Conservation (phyloP, 2,113 vertebrate genomes). For the Erythrocercus mccallii region DNA sequence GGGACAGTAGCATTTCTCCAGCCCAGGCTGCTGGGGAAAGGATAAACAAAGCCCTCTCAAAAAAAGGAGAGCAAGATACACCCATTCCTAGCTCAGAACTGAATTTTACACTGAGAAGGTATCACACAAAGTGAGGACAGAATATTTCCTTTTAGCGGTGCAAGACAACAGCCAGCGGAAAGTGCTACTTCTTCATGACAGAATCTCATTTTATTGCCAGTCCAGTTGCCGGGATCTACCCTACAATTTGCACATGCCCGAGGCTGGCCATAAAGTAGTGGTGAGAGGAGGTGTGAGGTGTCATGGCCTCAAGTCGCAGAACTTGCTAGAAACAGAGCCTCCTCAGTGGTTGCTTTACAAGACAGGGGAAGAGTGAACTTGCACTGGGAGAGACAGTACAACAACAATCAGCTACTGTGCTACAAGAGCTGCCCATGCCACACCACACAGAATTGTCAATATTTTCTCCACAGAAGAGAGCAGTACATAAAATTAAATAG, state of each 20-base stretch:
- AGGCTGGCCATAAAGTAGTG: not conserved
- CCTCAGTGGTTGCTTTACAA: not conserved
- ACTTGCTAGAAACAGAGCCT: not conserved
- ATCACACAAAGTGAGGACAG: not conserved
- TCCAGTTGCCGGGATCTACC: not conserved
- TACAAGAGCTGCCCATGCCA: not conserved
- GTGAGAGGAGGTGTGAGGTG: not conserved
- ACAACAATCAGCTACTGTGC: not conserved
- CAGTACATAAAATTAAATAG: not conserved
- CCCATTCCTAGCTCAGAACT: not conserved
- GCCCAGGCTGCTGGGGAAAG: not conserved
- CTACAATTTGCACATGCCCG: fast-evolving
- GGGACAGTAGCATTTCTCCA: not conserved
- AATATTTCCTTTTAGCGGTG: not conserved
- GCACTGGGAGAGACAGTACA: not conserved
- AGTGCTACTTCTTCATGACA: not conserved
- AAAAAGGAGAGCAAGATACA: not conserved
- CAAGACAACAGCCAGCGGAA: not conserved
- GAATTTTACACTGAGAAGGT: not conserved
- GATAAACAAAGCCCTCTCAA: not conserved
- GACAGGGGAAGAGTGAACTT: not conserved
- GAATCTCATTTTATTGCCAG: not conserved
- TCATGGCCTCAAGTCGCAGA: not conserved
- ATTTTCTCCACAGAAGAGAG: not conserved
- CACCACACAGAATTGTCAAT: not conserved